A percentile compares a stretch with the other conserved stretches of the same genome.
These are phyloP conservation scores for Saccostrea echinata DNA, from an alignment of 1,140 invertebrate genomes.

Conservation along the genomic window DNA sequence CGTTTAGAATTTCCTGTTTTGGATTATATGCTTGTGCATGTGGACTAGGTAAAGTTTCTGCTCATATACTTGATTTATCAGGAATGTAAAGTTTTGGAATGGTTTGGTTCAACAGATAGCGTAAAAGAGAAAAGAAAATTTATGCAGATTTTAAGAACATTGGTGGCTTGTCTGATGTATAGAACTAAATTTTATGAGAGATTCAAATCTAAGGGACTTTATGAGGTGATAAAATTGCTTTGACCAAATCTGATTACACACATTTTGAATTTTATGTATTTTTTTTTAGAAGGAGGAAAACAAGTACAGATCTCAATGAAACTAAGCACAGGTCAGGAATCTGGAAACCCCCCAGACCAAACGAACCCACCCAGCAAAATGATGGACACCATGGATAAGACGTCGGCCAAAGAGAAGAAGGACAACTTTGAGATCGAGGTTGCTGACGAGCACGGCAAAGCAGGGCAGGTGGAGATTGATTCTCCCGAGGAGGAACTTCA, in stretches of 20 bases:
- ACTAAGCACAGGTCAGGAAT: constrained; percentile 34
- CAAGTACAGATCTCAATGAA: constrained; percentile 57
- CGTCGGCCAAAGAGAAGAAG: constrained; percentile 43
- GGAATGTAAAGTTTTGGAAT: too few species aligned
- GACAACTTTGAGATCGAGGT: constrained; percentile 64
- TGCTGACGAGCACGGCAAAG: constrained; percentile 66
- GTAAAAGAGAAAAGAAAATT: too few species aligned
- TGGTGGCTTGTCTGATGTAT: too few species aligned
- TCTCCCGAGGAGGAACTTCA: constrained; percentile 61
- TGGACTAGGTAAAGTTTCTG: too few species aligned
- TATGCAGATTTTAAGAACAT: too few species aligned
- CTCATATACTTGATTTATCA: too few species aligned
- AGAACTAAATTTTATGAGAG: too few species aligned
- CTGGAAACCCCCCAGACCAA: constrained; percentile 4
- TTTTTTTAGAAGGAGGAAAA: constrained; percentile 49
- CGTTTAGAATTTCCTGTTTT: too few species aligned
- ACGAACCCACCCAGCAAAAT: constrained; percentile 18
- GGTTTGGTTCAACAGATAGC: too few species aligned
- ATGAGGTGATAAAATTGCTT: too few species aligned
- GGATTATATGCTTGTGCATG: too few species aligned
- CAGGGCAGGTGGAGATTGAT: constrained; percentile 69
- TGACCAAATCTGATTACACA: neutral
- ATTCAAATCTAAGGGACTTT: too few species aligned
- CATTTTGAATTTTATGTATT: neutral
- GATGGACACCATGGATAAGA: constrained; percentile 22